These are phyloP conservation scores for Antitype chi DNA, from an alignment of 2,888 invertebrate species.

Conservation along the genomic window DNA sequence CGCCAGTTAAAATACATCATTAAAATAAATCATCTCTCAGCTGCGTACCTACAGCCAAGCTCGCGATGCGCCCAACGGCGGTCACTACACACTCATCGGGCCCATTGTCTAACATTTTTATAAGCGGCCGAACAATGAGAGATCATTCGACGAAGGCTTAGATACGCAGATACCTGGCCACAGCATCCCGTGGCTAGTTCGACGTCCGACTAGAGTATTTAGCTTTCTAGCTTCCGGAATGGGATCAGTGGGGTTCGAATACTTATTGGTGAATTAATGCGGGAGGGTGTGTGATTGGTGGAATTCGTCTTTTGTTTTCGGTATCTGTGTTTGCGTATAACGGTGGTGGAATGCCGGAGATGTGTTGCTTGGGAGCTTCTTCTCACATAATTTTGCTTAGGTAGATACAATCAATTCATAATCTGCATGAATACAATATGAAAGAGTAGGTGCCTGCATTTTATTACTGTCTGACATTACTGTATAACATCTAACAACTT, in stretches of 20 bases:
- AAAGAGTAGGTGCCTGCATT: background rate
- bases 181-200: slow-evolving; percentile 58
- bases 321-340: slow-evolving; percentile 2
- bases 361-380: background rate
- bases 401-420: background rate
- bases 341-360: background rate
- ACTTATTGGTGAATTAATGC: slow-evolving; percentile 22
- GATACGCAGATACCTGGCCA: slow-evolving; percentile 64
- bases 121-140: slow-evolving; percentile 74
- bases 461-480: background rate
- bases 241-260: slow-evolving; percentile 44
- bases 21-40: slow-evolving; percentile 40
- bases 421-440: background rate
- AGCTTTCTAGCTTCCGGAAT: slow-evolving; percentile 62
- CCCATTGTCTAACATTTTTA: slow-evolving; percentile 78
- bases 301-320: slow-evolving; percentile 25
- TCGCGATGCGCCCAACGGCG: slow-evolving; percentile 70
- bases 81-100: slow-evolving; percentile 72
- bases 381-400: background rate
- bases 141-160: slow-evolving; percentile 73
- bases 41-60: slow-evolving; percentile 47
- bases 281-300: slow-evolving; percentile 3
- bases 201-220: slow-evolving; percentile 59
- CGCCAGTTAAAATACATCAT: background rate
- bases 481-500: background rate